Evolutionary conservation across 2,797 vertebrate genomes (phyloP).

Genomic region (Octomys mimax): DNA sequence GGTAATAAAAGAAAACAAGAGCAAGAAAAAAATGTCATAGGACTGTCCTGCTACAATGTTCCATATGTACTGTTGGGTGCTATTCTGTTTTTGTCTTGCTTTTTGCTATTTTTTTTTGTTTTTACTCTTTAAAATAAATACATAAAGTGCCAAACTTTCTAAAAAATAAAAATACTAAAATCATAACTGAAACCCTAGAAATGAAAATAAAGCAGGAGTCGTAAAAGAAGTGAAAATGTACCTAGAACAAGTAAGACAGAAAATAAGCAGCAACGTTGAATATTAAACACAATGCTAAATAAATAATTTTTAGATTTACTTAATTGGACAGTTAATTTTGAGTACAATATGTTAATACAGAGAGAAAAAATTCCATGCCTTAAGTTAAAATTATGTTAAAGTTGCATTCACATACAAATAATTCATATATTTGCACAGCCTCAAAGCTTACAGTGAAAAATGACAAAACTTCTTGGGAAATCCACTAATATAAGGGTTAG

Average conservation of each 20-base stretch:
- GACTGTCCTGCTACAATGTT: too few relatives aligned
- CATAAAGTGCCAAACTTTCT: too few relatives aligned
- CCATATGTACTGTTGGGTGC: too few relatives aligned
- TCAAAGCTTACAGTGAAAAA: not conserved
- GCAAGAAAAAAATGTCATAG: too few relatives aligned
- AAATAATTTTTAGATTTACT: conserved; percentile 37
- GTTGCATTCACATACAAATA: not conserved
- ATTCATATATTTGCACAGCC: not conserved
- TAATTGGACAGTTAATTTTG: not conserved
- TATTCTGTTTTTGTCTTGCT: too few relatives aligned
- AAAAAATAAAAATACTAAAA: not conserved
- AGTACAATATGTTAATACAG: not conserved
- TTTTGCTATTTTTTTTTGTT: too few relatives aligned
- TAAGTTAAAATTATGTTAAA: conserved; percentile 5
- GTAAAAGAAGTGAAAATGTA: not conserved
- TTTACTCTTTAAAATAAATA: too few relatives aligned
- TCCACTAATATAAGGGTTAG: not conserved
- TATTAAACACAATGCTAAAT: not conserved
- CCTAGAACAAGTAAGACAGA: not conserved
- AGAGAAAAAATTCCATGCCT: not conserved
- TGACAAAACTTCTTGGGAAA: not conserved
- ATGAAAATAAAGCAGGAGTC: not conserved
- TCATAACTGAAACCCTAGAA: not conserved
- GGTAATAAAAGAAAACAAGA: too few relatives aligned
- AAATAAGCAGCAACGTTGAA: not conserved